A percentile compares a stretch with the other conserved stretches of the same genome.
These are phyloP conservation scores for Paguma larvata DNA, from an alignment of 2,797 vertebrate genomes.

Conservation along the genomic window DNA sequence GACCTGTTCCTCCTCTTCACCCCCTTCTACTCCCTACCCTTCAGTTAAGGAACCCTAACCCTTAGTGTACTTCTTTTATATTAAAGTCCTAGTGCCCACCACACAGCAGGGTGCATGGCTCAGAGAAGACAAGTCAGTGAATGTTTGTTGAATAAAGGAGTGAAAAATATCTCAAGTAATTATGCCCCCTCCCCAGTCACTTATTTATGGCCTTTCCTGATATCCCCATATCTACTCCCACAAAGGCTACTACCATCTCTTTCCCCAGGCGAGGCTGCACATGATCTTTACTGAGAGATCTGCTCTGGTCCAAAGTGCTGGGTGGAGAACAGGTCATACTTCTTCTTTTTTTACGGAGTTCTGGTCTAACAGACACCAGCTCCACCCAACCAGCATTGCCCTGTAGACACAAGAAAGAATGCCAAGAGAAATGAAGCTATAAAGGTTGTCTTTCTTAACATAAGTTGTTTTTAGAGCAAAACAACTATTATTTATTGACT, in stretches of 20 bases:
- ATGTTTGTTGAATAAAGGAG: background rate
- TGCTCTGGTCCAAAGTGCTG: background rate
- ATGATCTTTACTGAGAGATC: background rate
- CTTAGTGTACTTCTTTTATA: background rate
- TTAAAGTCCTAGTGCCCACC: background rate
- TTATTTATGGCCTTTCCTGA: background rate
- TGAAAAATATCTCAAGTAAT: background rate
- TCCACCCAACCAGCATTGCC: background rate
- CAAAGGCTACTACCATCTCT: background rate
- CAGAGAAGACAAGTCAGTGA: background rate
- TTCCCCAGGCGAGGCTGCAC: background rate
- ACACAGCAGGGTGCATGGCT: background rate
- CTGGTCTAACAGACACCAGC: background rate
- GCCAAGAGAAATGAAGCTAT: background rate
- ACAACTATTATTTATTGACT: slow-evolving; percentile 53
- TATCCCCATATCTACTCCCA: background rate
- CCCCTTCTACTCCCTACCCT: background rate
- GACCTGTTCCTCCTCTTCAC: background rate
- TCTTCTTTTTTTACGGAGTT: background rate
- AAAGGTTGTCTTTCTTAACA: background rate
- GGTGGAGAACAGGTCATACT: background rate
- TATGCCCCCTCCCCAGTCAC: background rate
- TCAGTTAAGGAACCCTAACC: background rate
- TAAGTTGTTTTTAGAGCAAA: slow-evolving; percentile 53
- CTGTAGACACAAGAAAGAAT: background rate